Base-by-base conservation (phyloP, 1,140 invertebrate genomes). In the Tenebrio molitor region DNA sequence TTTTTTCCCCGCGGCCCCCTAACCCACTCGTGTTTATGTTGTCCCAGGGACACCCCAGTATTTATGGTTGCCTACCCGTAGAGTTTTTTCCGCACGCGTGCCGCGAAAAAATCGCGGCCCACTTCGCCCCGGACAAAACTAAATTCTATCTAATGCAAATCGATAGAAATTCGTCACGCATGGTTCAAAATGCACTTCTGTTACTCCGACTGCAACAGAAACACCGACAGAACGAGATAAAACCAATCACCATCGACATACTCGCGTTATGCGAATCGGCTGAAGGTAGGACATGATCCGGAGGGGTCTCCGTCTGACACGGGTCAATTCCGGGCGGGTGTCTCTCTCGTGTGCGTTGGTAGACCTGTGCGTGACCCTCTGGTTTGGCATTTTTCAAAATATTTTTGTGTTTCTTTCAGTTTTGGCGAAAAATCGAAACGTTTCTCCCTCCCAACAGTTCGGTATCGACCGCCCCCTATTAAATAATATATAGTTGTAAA, bases 181-280 rank as follows among this genome's bases (percentile, higher is more conserved):
- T 58, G 50, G 50, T 58, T 58, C 50, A 58, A 58, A 58, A 58
- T 58, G 50, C 50, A 58, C 12, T 50, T 68, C 44, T 46, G 70
- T n/a, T n/a, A n/a, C n/a, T n/a, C n/a, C 63, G 71, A 72, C 46
- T 73, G 71, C 71, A 73, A 68, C 65, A 73, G 64, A 73, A 73
- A 69, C 68, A 67, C 62, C 46, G 44, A 67, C 23, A 58, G 50
- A 58, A 58, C 23, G 50, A 58, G 50, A 58, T 58, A 58, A 58
- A 58, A 58, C 50, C 19, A 58, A 58, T 58, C 50, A 58, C 21
- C 8, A 58, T 58, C 50, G 50, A 58, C 44, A 50, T 50, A 50
- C 50, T 12, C 46, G 19, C 10, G 15, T 29, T 58, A 58, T 58
- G 15, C 23, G n/a, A 58, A 25, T 14, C 23, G 23, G 50, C 0